These are phyloP conservation scores for Nibea coibor DNA, from an alignment of 2,113 vertebrate genomes.

Conservation along the genomic window DNA sequence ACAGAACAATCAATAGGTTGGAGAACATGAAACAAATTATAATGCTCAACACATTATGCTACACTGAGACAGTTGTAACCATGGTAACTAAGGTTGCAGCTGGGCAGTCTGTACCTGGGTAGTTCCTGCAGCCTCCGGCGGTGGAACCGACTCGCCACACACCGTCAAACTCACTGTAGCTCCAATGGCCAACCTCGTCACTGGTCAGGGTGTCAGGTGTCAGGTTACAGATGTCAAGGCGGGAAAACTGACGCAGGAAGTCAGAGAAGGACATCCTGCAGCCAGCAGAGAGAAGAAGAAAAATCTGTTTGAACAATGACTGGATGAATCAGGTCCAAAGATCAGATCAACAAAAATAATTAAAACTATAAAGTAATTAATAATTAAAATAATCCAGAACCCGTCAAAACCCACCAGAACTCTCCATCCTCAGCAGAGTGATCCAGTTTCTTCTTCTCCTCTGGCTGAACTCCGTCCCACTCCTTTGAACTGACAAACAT, in stretches of 20 bases:
- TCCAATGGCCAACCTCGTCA: conserved; percentile 79
- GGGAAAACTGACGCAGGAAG: conserved; percentile 85
- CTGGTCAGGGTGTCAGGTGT: conserved; percentile 82
- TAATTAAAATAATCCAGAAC: too few species aligned
- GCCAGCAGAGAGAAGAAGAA: not conserved
- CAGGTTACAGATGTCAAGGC: conserved; percentile 88
- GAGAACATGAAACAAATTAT: too few species aligned
- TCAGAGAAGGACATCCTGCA: conserved; percentile 86
- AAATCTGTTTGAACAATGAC: too few species aligned
- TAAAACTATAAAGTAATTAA: too few species aligned
- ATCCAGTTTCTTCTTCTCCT: conserved; percentile 78
- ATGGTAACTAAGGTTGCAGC: too few species aligned
- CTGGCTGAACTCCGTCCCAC: conserved; percentile 82
- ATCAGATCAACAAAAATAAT: too few species aligned
- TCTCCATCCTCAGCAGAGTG: conserved; percentile 85
- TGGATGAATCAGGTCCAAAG: too few species aligned
- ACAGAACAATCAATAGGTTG: too few species aligned
- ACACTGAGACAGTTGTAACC: too few species aligned
- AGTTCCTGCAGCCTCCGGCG: conserved; percentile 83
- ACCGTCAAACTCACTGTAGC: conserved; percentile 78
- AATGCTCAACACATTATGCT: too few species aligned
- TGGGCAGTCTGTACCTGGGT: conserved; percentile 72
- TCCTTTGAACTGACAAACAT: conserved; percentile 79
- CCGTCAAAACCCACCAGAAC: conserved; percentile 84
- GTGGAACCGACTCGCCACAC: conserved; percentile 84